Conservation (phyloP, 2,113 vertebrate species). For the Piaya cayana region DNA sequence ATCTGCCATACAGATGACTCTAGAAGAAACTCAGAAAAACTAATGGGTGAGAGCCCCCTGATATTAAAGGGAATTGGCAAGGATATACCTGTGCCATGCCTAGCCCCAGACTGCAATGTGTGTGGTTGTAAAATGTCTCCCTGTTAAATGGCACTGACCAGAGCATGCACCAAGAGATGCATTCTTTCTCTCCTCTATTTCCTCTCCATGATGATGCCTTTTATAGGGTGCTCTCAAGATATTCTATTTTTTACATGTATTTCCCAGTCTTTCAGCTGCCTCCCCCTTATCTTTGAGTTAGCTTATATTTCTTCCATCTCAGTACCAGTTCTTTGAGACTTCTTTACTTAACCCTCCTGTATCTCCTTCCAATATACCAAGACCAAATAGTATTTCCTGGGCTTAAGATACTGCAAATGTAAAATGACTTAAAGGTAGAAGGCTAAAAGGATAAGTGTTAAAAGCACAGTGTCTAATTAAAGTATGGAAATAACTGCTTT, state of each 20-base stretch:
- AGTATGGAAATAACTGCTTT: not conserved
- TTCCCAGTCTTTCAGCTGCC: not conserved
- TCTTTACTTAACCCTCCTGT: not conserved
- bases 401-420: not conserved
- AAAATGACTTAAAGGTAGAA: not conserved
- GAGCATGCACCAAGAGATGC: not conserved
- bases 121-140: not conserved
- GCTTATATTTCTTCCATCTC: not conserved
- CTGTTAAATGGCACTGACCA: not conserved
- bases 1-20: not conserved
- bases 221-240: not conserved
- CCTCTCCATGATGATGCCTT: not conserved
- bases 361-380: not conserved
- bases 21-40: not conserved
- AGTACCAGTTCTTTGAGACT: not conserved
- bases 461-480: not conserved
- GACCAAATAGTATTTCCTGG: not conserved
- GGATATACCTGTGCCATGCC: not conserved
- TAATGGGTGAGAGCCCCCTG: not conserved
- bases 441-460: not conserved
- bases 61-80: not conserved
- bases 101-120: not conserved
- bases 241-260: not conserved
- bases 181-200: not conserved
- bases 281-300: not conserved